phyloP scores from a whole-genome alignment of 2,888 invertebrate species.

The Phytoseiulus persimilis region DNA sequence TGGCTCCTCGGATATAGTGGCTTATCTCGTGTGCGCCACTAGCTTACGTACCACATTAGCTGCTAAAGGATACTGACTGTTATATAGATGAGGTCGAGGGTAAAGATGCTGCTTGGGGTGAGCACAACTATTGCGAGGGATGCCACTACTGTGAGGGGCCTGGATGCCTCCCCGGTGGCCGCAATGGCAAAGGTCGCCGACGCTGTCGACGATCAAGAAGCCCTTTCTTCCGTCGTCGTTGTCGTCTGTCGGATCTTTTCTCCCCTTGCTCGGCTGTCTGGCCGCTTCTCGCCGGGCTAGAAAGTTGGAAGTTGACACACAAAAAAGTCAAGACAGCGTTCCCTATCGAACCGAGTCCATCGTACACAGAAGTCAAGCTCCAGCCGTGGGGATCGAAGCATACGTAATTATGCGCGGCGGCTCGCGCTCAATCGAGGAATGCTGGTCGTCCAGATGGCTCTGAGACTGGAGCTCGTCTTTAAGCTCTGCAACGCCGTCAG shows the following conservation, averaged over 20 bases:
- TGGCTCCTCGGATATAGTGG: not conserved
- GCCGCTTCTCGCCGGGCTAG: not conserved
- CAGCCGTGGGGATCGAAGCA: not conserved
- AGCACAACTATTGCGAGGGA: slow-evolving; percentile 5
- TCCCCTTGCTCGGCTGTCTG: not conserved
- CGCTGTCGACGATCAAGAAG: not conserved
- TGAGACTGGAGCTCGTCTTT: not conserved
- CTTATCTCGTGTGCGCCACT: not conserved
- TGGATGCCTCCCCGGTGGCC: slow-evolving; percentile 5
- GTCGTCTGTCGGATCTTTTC: not conserved
- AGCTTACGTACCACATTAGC: not conserved
- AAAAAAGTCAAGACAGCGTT: not conserved
- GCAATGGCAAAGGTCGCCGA: not conserved
- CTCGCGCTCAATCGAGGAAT: not conserved
- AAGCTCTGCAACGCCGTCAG: not conserved
- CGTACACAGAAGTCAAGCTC: not conserved
- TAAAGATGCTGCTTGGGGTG: not conserved
- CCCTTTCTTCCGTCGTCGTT: not conserved
- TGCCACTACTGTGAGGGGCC: slow-evolving; percentile 5
- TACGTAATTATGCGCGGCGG: not conserved
- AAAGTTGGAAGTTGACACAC: not conserved
- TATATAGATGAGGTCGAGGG: slow-evolving; percentile 5
- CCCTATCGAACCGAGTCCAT: not conserved
- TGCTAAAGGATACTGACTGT: not conserved
- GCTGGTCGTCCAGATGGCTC: not conserved